Conservation (phyloP, 2,797 vertebrate species). For the Staurois parvus region DNA sequence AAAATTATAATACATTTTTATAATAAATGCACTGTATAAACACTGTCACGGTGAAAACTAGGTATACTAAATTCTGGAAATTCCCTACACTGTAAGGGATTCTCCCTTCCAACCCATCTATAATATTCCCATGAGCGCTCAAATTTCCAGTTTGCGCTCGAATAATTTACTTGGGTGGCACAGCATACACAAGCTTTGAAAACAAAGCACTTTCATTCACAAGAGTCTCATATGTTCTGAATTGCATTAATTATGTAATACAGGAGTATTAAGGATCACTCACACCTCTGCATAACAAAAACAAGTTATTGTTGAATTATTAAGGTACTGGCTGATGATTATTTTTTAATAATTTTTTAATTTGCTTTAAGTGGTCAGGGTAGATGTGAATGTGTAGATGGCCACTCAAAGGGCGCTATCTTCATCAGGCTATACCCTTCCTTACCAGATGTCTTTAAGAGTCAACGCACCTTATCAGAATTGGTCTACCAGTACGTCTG, state of each 20-base stretch:
- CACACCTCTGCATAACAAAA: slow-evolving; percentile 1
- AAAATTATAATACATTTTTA: too few species aligned
- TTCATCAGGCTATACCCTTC: too few species aligned
- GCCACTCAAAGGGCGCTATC: too few species aligned
- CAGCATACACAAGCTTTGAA: slow-evolving; percentile 31
- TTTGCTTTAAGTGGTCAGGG: too few species aligned
- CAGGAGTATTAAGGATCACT: slow-evolving; percentile 24
- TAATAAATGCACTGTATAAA: too few species aligned
- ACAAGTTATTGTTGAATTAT: too few species aligned
- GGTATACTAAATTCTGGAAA: background rate
- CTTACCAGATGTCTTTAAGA: too few species aligned
- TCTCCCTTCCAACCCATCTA: background rate
- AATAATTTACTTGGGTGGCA: slow-evolving; percentile 25
- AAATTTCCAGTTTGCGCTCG: slow-evolving; percentile 24
- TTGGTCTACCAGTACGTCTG: too few species aligned
- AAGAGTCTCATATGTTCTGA: slow-evolving; percentile 36
- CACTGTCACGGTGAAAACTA: background rate
- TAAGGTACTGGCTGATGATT: too few species aligned
- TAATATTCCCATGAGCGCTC: slow-evolving; percentile 21
- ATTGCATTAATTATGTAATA: slow-evolving; percentile 41
- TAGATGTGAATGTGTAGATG: too few species aligned
- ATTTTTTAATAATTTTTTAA: too few species aligned
- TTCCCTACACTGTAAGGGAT: background rate
- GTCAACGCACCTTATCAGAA: too few species aligned
- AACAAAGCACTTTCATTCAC: slow-evolving; percentile 49